phyloP scores from a whole-genome alignment of 2,888 invertebrate species.

The Perizoma flavofasciatum region DNA sequence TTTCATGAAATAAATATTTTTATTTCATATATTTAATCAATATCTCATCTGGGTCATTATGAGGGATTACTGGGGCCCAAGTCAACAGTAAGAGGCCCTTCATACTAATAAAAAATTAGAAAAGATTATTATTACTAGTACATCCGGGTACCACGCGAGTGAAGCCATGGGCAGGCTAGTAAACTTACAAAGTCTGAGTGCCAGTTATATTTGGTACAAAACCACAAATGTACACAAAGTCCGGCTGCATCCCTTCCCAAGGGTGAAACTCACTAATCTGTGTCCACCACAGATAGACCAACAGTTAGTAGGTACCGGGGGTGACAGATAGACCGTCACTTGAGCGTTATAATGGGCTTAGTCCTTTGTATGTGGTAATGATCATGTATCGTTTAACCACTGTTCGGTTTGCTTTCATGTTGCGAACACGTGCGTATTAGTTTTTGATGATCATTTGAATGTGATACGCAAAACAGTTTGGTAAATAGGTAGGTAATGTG shows the following conservation, averaged over 20 bases:
- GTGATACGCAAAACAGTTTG: slow-evolving; percentile 9
- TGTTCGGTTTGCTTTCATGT: slow-evolving; percentile 33
- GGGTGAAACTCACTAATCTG: not conserved
- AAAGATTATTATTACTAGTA: too few relatives aligned
- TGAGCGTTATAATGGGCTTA: slow-evolving; percentile 42
- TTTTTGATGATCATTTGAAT: slow-evolving; percentile 26
- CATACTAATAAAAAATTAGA: too few relatives aligned
- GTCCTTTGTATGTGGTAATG: slow-evolving; percentile 38
- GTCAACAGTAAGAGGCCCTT: too few relatives aligned
- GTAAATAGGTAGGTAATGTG: not conserved
- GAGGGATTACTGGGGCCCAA: too few relatives aligned
- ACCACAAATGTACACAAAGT: slow-evolving; percentile 4
- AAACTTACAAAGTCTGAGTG: too few relatives aligned
- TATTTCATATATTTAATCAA: too few relatives aligned
- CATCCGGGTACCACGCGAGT: too few relatives aligned
- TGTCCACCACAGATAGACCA: slow-evolving; percentile 2
- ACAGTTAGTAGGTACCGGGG: slow-evolving; percentile 21
- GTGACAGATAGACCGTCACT: slow-evolving; percentile 33
- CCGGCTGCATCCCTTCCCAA: slow-evolving; percentile 22
- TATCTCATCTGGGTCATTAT: too few relatives aligned
- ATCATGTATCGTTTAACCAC: slow-evolving; percentile 32
- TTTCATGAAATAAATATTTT: too few relatives aligned
- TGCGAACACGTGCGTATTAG: slow-evolving; percentile 21
- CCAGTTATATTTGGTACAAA: not conserved
- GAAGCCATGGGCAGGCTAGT: too few relatives aligned